These are phyloP conservation scores for Tyto alba DNA, from an alignment of 2,113 vertebrate genomes.

Conservation along the genomic window DNA sequence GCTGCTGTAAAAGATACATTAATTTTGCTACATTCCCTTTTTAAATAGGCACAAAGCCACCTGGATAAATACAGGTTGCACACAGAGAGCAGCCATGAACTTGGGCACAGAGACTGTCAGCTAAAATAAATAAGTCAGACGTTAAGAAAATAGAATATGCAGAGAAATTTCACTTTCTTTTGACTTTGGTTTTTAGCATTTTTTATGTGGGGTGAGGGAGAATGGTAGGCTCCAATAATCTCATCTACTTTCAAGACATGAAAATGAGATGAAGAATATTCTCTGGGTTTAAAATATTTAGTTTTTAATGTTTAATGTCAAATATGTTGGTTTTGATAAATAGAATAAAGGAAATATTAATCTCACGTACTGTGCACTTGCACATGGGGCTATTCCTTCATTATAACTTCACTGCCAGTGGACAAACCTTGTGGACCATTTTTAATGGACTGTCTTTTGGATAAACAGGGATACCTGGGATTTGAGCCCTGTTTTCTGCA, in stretches of 20 bases:
- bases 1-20: conserved; percentile 16
- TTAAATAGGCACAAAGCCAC: conserved; percentile 24
- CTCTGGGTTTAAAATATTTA: conserved; percentile 1
- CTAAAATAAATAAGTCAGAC: background rate
- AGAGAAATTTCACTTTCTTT: background rate
- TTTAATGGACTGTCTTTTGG: background rate
- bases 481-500: background rate
- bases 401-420: background rate
- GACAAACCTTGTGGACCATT: background rate
- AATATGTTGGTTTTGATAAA: background rate
- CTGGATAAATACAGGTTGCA: conserved; percentile 10
- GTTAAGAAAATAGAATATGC: background rate
- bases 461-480: background rate
- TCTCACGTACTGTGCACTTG: background rate
- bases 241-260: background rate
- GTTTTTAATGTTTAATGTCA: conserved; percentile 22
- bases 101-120: background rate
- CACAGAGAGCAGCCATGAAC: background rate
- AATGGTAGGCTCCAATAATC: background rate
- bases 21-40: conserved; percentile 13
- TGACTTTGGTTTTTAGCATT: background rate
- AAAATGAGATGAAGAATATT: background rate
- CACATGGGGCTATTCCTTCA: background rate
- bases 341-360: background rate
- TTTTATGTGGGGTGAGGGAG: background rate